A percentile compares a stretch with the other conserved stretches of the same genome.
Conservation (phyloP, 2,888 invertebrate species). For the Caenorhabditis zanzibari region DNA sequence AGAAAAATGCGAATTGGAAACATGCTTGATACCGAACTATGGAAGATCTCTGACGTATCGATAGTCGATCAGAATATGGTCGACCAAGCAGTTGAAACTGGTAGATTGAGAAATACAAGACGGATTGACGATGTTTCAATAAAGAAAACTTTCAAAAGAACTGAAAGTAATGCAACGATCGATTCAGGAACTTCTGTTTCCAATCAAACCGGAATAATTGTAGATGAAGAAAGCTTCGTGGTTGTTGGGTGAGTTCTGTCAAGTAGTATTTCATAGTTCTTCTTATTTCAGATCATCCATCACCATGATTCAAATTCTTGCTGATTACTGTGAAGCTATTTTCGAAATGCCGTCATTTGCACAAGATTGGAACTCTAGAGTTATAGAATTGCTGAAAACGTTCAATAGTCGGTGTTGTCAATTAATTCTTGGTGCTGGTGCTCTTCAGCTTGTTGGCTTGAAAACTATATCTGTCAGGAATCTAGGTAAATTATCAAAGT, state of each 20-base stretch:
- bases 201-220: slow-evolving; percentile 24
- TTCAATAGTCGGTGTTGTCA: slow-evolving; percentile 88
- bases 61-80: slow-evolving; percentile 92
- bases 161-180: slow-evolving; percentile 40
- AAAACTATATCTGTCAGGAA: slow-evolving; percentile 94
- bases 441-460: slow-evolving; percentile 92
- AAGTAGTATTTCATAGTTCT: not conserved
- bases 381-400: slow-evolving; percentile 85
- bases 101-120: slow-evolving; percentile 26
- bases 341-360: slow-evolving; percentile 88
- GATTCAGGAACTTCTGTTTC: slow-evolving; percentile 38
- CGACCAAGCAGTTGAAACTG: slow-evolving; percentile 51
- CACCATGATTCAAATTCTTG: slow-evolving; percentile 92
- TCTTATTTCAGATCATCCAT: slow-evolving; percentile 87
- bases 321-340: slow-evolving; percentile 92
- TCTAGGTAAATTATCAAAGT: slow-evolving; percentile 86
- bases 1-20: slow-evolving; percentile 89
- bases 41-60: slow-evolving; percentile 95
- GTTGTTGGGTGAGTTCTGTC: slow-evolving; percentile 84
- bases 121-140: not conserved
- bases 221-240: slow-evolving; percentile 84
- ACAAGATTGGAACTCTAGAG: slow-evolving; percentile 84
- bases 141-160: slow-evolving; percentile 29
- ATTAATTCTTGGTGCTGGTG: slow-evolving; percentile 96
- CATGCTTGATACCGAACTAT: slow-evolving; percentile 92